These are phyloP conservation scores for Rhingia campestris DNA, from an alignment of 2,888 invertebrate genomes.

Conservation along the genomic window DNA sequence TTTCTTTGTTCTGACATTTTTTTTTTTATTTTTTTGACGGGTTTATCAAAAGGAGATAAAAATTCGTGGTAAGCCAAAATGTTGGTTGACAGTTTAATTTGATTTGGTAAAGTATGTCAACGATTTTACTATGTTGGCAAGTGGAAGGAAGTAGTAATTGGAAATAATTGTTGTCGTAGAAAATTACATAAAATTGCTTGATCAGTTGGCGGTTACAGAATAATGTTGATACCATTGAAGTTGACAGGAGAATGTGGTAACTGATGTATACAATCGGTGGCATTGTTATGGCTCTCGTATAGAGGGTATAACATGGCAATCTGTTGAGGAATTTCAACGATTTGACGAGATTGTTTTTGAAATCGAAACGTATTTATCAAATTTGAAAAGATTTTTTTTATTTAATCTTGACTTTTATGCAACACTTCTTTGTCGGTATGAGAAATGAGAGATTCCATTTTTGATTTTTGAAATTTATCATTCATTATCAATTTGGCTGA, in stretches of 20 bases:
- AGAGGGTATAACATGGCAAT: background rate
- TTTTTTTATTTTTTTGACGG: slow-evolving; percentile 5
- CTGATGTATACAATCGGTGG: background rate
- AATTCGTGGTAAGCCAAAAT: slow-evolving; percentile 23
- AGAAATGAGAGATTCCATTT: too few species aligned
- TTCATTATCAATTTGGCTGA: too few species aligned
- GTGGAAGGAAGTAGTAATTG: slow-evolving; percentile 24
- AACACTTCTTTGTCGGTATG: too few species aligned
- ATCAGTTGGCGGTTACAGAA: slow-evolving; percentile 1
- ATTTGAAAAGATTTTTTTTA: too few species aligned
- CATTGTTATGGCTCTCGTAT: background rate
- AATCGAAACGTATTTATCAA: too few species aligned
- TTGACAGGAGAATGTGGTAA: slow-evolving; percentile 14
- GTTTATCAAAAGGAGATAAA: slow-evolving; percentile 47
- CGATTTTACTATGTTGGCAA: background rate
- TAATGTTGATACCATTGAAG: background rate
- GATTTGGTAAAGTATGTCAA: slow-evolving; percentile 8
- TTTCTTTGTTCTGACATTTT: slow-evolving; percentile 31
- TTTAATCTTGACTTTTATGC: too few species aligned
- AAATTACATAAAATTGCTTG: background rate
- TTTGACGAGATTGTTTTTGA: too few species aligned
- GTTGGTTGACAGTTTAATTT: slow-evolving; percentile 30
- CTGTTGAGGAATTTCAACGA: too few species aligned
- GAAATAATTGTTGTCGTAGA: slow-evolving; percentile 24
- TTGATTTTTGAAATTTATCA: too few species aligned